Conservation (phyloP, 2,113 vertebrate species). For the Istiophorus platypterus region DNA sequence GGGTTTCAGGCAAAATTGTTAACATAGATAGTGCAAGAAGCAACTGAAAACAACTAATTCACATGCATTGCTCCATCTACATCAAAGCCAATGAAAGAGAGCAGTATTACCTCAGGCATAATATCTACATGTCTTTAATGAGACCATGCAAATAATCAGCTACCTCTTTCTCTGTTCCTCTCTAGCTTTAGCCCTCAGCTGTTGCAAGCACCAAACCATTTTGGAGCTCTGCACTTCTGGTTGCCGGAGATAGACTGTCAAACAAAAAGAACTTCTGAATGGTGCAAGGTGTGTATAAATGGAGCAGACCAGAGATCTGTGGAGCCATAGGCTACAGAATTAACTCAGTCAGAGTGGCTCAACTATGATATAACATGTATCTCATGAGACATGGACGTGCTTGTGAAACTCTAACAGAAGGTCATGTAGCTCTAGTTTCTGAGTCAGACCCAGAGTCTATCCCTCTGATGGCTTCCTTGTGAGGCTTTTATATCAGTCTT, state of each 20-base stretch:
- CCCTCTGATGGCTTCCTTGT: neutral
- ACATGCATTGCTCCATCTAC: neutral
- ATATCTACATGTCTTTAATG: neutral
- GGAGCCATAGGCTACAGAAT: neutral
- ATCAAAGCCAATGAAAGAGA: neutral
- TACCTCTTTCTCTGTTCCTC: neutral
- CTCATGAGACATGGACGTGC: conserved; percentile 5
- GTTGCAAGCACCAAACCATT: neutral
- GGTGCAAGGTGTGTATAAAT: neutral
- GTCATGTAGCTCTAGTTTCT: conserved; percentile 10
- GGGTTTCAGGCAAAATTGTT: neutral
- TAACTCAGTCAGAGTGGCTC: neutral
- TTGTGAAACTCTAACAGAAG: conserved; percentile 15
- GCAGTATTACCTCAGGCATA: too few relatives aligned
- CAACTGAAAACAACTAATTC: neutral
- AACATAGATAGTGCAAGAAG: neutral
- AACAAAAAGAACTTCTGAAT: neutral
- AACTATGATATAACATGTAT: neutral
- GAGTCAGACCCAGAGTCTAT: conserved; percentile 4
- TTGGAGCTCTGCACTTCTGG: neutral
- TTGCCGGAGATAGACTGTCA: neutral
- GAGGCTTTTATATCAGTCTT: neutral
- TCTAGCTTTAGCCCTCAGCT: neutral
- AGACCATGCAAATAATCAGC: neutral
- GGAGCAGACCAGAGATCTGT: neutral